These are phyloP conservation scores for Bombus affinis DNA, from an alignment of 1,140 invertebrate genomes.

Conservation along the genomic window DNA sequence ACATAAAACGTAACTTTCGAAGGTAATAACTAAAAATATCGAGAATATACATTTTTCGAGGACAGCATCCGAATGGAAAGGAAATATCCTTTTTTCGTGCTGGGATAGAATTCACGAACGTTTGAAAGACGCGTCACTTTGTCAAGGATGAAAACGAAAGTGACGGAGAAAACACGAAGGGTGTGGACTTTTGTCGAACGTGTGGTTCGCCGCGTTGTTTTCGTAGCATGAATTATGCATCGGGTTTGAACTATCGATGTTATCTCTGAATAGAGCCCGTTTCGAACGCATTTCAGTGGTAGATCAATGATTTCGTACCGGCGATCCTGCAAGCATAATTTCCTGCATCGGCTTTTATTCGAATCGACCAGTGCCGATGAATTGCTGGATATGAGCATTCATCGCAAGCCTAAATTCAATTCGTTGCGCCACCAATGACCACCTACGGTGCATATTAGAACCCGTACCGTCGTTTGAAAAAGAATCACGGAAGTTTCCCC, in stretches of 20 bases:
- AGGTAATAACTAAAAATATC: too few relatives aligned
- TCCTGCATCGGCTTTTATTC: conserved; percentile 14
- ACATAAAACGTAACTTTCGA: too few relatives aligned
- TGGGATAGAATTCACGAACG: not conserved
- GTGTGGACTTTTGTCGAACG: not conserved
- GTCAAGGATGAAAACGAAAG: not conserved
- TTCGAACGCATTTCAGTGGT: conserved; percentile 5
- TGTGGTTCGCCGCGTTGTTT: conserved; percentile 1
- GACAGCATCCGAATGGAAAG: not conserved
- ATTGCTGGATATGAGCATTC: not conserved
- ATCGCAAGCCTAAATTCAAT: not conserved
- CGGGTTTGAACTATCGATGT: conserved; percentile 37
- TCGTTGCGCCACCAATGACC: not conserved
- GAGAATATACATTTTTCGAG: too few relatives aligned
- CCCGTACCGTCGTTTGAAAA: not conserved
- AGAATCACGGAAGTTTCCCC: accelerated
- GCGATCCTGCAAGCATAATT: conserved; percentile 23
- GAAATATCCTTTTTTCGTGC: not conserved
- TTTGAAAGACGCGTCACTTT: not conserved
- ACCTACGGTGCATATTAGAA: not conserved
- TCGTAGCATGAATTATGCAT: conserved; percentile 60
- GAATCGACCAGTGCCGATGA: conserved; percentile 3
- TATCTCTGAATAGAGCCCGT: conserved; percentile 22
- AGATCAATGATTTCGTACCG: conserved; percentile 49
- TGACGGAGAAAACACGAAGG: not conserved